Base-by-base conservation (phyloP, 2,113 vertebrate species). In the Ursus arctos region DNA sequence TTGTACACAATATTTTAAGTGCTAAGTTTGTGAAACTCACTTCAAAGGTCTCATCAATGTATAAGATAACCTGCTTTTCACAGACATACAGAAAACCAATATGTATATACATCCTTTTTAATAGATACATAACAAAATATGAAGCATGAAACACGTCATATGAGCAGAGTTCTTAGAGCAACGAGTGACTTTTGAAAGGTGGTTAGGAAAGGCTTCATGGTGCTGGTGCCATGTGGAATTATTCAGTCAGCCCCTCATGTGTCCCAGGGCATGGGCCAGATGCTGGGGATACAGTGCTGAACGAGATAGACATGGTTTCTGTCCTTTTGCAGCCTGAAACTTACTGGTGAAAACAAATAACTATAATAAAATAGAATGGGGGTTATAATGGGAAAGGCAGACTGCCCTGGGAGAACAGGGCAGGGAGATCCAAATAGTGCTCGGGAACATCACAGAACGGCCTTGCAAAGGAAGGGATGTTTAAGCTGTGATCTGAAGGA, bases 101-200 rank as follows among this genome's bases (percentile, higher is more conserved):
- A 81, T 13, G n/a, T 33, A 36, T 80, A 79, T 69, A 26, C 2
- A 84, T 71, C 12, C 28, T 95, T 95, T 97, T 88, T 82, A 88
- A 81, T 77, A 91, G 36, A 36, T n/a, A 76, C n/a, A 15, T 55
- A 81, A 77, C 26, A 91, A 77, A 74, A 81, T 77, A 24, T 85
- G 47, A 95, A 90, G 80, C 14, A 63, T 95, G 61, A 77, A 92
- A 61, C 76, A 4, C 74, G 55, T 28, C 43, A 40, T 55, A 33
- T 43, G 31, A 65, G 36, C 77, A 91, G 16, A 19, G 47, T n/a
- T 82, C 16, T 91, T 91, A 71, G 59, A 77, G 84, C 47, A 76
- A 15, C 9, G 16, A 22, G 36, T 49, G 83, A 18, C 28, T 93
- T 95, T 57, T 47, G 33, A 21, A 53, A 80, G 28, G 33, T 22